These are phyloP conservation scores for Macrosiphum euphorbiae DNA, from an alignment of 2,888 invertebrate genomes.

Conservation along the genomic window DNA sequence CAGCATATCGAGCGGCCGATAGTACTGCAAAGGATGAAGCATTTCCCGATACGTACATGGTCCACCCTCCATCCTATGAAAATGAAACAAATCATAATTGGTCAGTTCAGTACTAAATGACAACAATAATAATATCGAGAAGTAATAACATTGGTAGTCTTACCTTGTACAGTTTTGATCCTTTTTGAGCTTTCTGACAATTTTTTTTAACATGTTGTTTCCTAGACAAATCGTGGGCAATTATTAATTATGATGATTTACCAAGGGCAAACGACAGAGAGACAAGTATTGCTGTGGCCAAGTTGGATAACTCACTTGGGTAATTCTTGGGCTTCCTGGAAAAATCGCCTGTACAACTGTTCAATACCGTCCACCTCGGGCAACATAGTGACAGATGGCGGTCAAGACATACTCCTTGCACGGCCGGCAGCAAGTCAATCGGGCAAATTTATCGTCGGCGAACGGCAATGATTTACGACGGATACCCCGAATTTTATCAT, in stretches of 20 bases:
- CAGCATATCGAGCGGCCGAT: conserved; percentile 57
- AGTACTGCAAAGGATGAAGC: conserved; percentile 59
- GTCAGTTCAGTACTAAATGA: neutral
- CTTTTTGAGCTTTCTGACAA: conserved; percentile 44
- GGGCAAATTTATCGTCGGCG: neutral
- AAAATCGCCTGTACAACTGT: conserved; percentile 60
- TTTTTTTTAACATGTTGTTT: conserved; percentile 38
- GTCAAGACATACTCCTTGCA: conserved; percentile 35
- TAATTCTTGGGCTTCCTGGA: conserved; percentile 61
- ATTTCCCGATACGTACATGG: conserved; percentile 58
- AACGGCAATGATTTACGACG: neutral
- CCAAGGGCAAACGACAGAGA: neutral
- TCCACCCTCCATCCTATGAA: conserved; percentile 56
- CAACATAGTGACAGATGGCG: conserved; percentile 8
- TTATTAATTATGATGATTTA: neutral
- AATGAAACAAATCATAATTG: neutral
- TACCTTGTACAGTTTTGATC: conserved; percentile 51
- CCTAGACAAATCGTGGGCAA: neutral
- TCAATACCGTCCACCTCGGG: conserved; percentile 63
- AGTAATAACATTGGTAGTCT: neutral
- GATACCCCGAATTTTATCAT: neutral
- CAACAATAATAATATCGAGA: neutral
- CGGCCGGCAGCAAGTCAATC: neutral
- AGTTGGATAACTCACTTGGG: conserved; percentile 41
- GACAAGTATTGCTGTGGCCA: neutral